These are phyloP conservation scores for Nymphicus hollandicus DNA, from an alignment of 2,113 vertebrate species.

Conservation along the genomic window DNA sequence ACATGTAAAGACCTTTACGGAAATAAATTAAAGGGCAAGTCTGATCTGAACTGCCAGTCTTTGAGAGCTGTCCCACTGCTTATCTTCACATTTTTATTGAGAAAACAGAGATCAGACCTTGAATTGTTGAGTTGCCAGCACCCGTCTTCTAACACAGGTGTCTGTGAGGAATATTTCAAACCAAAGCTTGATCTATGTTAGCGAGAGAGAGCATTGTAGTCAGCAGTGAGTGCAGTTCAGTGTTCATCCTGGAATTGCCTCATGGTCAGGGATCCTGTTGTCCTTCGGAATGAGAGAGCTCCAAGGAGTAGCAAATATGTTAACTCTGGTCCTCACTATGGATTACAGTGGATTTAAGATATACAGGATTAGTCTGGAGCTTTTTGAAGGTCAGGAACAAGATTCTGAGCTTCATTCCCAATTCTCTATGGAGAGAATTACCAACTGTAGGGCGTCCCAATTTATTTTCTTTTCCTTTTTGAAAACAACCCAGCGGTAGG, in stretches of 20 bases:
- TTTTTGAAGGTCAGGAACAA: background rate
- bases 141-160: background rate
- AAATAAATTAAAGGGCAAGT: background rate
- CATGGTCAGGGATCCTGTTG: background rate
- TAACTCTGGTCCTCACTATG: accelerated
- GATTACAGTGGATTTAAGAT: background rate
- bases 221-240: background rate
- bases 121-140: background rate
- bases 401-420: background rate
- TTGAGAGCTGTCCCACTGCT: background rate
- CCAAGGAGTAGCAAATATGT: accelerated
- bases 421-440: background rate
- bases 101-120: background rate
- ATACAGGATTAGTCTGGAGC: background rate
- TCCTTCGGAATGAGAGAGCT: background rate
- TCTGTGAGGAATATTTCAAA: background rate
- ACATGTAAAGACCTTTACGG: background rate
- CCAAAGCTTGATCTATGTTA: background rate
- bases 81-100: background rate
- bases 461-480: background rate
- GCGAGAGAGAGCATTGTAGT: background rate
- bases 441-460: background rate
- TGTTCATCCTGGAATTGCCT: background rate
- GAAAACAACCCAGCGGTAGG: background rate
- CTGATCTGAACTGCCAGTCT: background rate